Base-by-base conservation (phyloP, 2,113 vertebrate species). In the Gyps fulvus region DNA sequence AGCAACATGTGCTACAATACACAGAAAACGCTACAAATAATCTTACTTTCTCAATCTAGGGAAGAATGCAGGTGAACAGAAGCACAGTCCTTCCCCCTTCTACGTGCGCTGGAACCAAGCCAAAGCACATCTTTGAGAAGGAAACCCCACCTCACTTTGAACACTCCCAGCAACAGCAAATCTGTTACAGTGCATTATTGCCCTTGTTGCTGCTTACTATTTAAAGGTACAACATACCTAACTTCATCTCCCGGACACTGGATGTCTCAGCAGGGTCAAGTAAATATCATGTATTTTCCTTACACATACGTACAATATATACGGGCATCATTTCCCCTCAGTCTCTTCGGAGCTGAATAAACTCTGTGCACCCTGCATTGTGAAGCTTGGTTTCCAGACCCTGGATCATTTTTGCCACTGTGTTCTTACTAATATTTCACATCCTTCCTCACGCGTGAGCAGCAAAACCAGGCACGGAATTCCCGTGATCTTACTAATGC, bases 231-330 rank as follows among this genome's bases (percentile, higher is more conserved):
- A 58, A 58, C 16, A 57, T 25, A 31, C 13, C 63, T 32, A 87
- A 89, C 27, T 71, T 70, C 18, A 72, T 16, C 36, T 87, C 57
- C 57, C 1, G 1, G 50, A 66, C 27, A n/a, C 61, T 29, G 11
- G 5, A 66, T 63, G 22, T 58, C 38, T 70, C 43, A 16, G 43
- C 8, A 63, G 32, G 18, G 31, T 66, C 76, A 90, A 45, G 45
- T 22, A 91, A 82, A 43, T 34, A 91, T 10, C 13, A 50, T 2
- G 1, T 27, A 59, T 76, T 67, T 82, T 82, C 57, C 43, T 76
- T 67, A 71, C 12, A 29, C 3, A 16, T 1, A 1, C 0, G 0
- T 18, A 31, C 3, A 3, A 85, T 22, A 63, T 2, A 42, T 4
- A 55, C 2, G 47, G 57, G 40, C 47, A 79, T 23, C 11, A 57